A percentile compares a stretch with the other conserved stretches of the same genome.
Evolutionary conservation across 2,797 vertebrate species (phyloP).

Genomic region (Micropoecilia bifurca): DNA sequence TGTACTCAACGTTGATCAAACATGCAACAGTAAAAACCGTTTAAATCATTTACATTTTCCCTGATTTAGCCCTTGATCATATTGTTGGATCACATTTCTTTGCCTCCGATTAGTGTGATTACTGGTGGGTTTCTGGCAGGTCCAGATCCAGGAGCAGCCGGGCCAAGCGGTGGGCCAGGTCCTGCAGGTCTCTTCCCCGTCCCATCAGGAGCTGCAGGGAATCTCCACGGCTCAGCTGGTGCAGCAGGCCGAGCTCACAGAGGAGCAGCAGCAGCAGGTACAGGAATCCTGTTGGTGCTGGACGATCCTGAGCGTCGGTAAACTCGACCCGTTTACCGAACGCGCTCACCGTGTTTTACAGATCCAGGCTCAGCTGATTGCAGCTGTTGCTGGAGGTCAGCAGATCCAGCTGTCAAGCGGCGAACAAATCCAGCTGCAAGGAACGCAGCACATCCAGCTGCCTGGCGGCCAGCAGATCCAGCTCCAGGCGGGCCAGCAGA

Average conservation of each 20-base stretch:
- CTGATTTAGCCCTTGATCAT: background rate
- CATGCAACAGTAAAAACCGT: background rate
- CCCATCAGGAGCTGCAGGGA: slow-evolving; percentile 90
- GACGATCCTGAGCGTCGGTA: background rate
- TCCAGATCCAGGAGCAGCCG: slow-evolving; percentile 92
- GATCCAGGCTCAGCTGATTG: slow-evolving; percentile 78
- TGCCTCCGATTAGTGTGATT: background rate
- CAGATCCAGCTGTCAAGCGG: slow-evolving; percentile 71
- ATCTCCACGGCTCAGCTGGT: slow-evolving; percentile 88
- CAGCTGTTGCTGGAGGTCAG: slow-evolving; percentile 75
- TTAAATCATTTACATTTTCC: background rate
- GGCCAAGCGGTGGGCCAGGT: slow-evolving; percentile 90
- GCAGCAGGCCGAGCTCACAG: slow-evolving; percentile 93
- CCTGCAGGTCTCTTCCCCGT: slow-evolving; percentile 91
- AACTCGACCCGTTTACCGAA: slow-evolving; percentile 17
- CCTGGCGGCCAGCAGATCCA: slow-evolving; percentile 70
- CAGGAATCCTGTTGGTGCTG: background rate
- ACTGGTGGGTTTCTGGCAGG: slow-evolving; percentile 69
- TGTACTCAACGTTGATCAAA: background rate
- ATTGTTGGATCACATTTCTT: background rate
- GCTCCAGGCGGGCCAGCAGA: slow-evolving; percentile 68
- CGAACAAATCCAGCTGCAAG: slow-evolving; percentile 83
- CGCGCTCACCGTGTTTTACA: slow-evolving; percentile 38
- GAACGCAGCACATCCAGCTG: slow-evolving; percentile 69
- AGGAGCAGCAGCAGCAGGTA: slow-evolving; percentile 96